Conservation (phyloP, 2,888 invertebrate species). For the Heterodera filipjevi region DNA sequence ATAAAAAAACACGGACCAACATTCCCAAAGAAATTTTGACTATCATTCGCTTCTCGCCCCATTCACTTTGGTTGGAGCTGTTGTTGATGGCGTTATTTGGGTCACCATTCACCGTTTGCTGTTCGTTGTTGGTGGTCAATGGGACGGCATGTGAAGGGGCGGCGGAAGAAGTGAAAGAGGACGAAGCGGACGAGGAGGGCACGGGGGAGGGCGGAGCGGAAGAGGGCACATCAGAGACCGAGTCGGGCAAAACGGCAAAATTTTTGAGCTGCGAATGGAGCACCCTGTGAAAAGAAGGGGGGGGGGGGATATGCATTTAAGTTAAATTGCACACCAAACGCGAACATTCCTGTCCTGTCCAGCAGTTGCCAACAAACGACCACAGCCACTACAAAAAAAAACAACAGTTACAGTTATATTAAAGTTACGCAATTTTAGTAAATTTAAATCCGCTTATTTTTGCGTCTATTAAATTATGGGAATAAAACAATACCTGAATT, state of each 20-base stretch:
- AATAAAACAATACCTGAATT: conserved; percentile 71
- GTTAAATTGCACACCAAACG: conserved; percentile 75
- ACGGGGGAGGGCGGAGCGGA: background rate
- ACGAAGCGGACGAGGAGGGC: conserved; percentile 17
- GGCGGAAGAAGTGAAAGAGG: background rate
- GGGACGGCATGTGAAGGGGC: background rate
- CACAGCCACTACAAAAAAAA: conserved; percentile 66
- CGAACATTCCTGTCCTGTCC: conserved; percentile 92
- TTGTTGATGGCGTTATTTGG: background rate
- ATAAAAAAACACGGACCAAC: too few species aligned
- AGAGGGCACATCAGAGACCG: background rate
- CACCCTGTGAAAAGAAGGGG: conserved; percentile 3
- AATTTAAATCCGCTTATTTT: too few species aligned
- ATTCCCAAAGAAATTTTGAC: too few species aligned
- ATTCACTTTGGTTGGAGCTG: background rate
- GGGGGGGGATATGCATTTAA: background rate
- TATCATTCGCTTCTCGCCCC: too few species aligned
- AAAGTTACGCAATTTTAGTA: background rate
- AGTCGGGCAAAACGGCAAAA: conserved; percentile 71
- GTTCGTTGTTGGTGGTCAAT: background rate
- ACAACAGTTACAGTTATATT: background rate
- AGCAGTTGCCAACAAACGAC: conserved; percentile 89
- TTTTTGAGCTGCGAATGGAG: conserved; percentile 67
- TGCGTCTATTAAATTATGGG: too few species aligned
- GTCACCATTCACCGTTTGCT: background rate